Base-by-base conservation (phyloP, 2,797 vertebrate species). In the Yasuhikotakia modesta region DNA sequence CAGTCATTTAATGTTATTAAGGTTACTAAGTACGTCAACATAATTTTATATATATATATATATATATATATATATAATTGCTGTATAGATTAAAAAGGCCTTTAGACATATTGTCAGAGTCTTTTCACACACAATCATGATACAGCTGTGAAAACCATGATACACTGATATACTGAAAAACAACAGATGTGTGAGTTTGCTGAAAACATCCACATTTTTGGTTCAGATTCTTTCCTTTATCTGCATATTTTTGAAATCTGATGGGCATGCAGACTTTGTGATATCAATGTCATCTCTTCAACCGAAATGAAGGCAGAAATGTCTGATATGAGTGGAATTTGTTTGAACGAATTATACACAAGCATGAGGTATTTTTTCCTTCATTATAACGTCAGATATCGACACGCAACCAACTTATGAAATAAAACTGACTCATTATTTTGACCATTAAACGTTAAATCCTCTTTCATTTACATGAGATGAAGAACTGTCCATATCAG, bases 1-100 rank as follows among this genome's bases (percentile, higher is more conserved):
- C 93, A 95, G 92, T 94, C 91, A 85, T 78, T 22, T 48, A 78
- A 63, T 71, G 64, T 32, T 50, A 43, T 91, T 86, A 92, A 90
- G 87, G 85, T 91, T 89, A 86, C 88, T 87, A 69, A 80, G 87
- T 86, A 93, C 88, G 91, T 90, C 83, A 91, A 92, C 92, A 91
- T 88, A 82, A 16, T 90, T 84, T 78, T 89, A 89, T 72, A 24
- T 82, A 89, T 85, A 87, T 73, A 79, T 90, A 77, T 53, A 76
- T n/a, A 35, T 35, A 7, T 72, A 35, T 83, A 88, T 85, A 86
- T 69, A 79, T 21, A 76, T 81, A 86, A 86, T 87, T 84, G 79
- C 79, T 86, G 86, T 85, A 85, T 80, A 86, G 58, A 67, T 43
- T 73, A 82, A 86, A 88, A 83, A 85, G 89, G 72, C 50, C 32